Base-by-base conservation (phyloP, 2,888 invertebrate genomes). In the Cantharis lateralis region DNA sequence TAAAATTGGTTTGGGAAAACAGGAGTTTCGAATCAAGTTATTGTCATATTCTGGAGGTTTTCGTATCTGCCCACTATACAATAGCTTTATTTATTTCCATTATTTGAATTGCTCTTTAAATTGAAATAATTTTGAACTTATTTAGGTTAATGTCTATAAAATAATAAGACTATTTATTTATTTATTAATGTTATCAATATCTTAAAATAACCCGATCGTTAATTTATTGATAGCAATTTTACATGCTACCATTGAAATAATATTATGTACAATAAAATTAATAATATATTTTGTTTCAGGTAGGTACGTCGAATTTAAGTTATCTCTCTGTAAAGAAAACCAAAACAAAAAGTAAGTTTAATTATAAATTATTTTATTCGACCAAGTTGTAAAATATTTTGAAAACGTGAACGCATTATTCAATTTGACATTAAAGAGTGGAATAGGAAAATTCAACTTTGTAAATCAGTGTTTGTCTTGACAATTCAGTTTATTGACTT, bases 381-480 rank as follows among this genome's bases (percentile, higher is more conserved):
- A 20, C 68, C 72, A 69, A 70, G 66, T 66, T 76, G 68, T 76
- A 69, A 76, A 48, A 63, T 72, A 72, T 72, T 76, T 64, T 63
- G 28, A 64, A 69, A 72, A 76, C 76, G 76, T 72, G 76, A 76
- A 76, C 76, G 72, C 69, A 76, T 76, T 76, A 76, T 76, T 76
- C 76, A 72, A 76, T 72, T 76, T 69, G 61, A 69, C 72, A 70
- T 68, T 68, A 75, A 72, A 72, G 75, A 71, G 28, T 13, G 24
- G 71, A 66, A 26, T 48, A 61, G 68, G 32, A 61, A 66, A 66
- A 26, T 71, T 70, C 66, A 72, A 70, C 76, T 73, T 74, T 71
- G 74, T 74, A 77, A 75, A 77, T 77, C 74, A 71, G 74, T 75
- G 74, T 77, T 77, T 74, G 74, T 77, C 72, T 72, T 71, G 48